These are phyloP conservation scores for Prinia subflava DNA, from an alignment of 2,113 vertebrate genomes.

Conservation along the genomic window DNA sequence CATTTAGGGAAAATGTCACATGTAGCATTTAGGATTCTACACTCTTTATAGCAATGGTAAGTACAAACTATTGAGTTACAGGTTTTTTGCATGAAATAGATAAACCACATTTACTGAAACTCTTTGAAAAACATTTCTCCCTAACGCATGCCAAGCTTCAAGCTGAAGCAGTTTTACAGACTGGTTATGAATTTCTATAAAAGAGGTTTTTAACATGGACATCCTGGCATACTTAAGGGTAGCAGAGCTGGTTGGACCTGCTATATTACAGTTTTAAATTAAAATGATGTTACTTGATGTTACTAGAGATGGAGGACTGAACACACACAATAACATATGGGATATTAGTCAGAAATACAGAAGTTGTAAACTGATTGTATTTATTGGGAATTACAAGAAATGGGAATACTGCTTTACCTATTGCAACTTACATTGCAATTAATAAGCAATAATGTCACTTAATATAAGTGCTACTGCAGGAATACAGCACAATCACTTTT, in stretches of 20 bases:
- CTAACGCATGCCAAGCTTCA: not conserved
- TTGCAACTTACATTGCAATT: not conserved
- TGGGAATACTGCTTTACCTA: not conserved
- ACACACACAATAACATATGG: not conserved
- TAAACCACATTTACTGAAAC: not conserved
- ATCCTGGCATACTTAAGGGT: not conserved
- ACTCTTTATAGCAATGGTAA: not conserved
- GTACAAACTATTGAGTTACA: not conserved
- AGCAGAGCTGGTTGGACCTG: not conserved
- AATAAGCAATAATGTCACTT: slow-evolving; percentile 55
- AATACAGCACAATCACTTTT: not conserved
- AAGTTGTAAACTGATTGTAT: not conserved
- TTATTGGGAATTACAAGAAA: slow-evolving; percentile 39
- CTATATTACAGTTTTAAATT: not conserved
- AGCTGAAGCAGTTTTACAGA: not conserved
- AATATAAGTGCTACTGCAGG: not conserved
- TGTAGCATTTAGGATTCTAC: not conserved
- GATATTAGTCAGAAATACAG: not conserved
- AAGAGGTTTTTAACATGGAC: not conserved
- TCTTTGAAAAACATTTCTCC: not conserved
- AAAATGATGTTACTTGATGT: not conserved
- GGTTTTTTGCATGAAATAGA: not conserved
- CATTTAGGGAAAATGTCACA: not conserved
- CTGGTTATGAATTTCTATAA: not conserved
- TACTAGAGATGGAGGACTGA: not conserved